Percentiles rank a stretch among this genome's conserved stretches.
These are phyloP conservation scores for Neoaliturus tenellus DNA, from an alignment of 2,888 invertebrate species.

Conservation along the genomic window DNA sequence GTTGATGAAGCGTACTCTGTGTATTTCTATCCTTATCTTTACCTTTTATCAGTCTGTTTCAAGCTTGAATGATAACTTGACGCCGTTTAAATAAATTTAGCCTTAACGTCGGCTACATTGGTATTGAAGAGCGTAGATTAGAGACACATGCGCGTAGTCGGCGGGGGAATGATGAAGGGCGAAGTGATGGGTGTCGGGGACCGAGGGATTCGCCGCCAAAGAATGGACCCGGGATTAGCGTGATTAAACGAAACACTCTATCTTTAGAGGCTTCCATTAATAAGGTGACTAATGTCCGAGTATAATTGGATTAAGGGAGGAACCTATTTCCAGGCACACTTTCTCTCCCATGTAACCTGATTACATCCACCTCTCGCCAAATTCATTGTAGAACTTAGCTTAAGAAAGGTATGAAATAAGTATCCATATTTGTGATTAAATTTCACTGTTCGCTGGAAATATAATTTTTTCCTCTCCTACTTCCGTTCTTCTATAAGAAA, in stretches of 20 bases:
- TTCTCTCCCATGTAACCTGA: background rate
- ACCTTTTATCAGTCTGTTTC: too few relatives aligned
- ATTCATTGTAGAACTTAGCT: background rate
- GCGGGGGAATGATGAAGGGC: background rate
- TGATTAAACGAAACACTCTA: constrained; percentile 50
- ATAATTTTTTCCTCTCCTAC: too few relatives aligned
- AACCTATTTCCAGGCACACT: background rate
- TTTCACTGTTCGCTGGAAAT: too few relatives aligned
- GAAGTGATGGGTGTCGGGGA: background rate
- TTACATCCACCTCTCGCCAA: background rate
- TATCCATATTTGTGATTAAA: too few relatives aligned
- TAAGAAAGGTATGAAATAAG: too few relatives aligned
- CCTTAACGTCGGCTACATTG: too few relatives aligned
- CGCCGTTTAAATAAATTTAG: too few relatives aligned
- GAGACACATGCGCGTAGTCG: background rate
- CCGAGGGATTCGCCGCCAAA: constrained; percentile 8
- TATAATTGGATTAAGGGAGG: constrained; percentile 44
- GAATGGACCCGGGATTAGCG: constrained; percentile 35
- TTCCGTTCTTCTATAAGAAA: too few relatives aligned
- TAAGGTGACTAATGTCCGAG: constrained; percentile 39
- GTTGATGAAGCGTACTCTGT: too few relatives aligned
- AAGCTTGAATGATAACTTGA: too few relatives aligned
- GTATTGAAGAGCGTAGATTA: too few relatives aligned
- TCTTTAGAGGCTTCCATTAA: constrained; percentile 46
- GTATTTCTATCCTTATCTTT: too few relatives aligned